A percentile compares a stretch with the other conserved stretches of the same genome.
Evolutionary conservation across 2,888 invertebrate species (phyloP).

Genomic region (Spicauda simplicius): DNA sequence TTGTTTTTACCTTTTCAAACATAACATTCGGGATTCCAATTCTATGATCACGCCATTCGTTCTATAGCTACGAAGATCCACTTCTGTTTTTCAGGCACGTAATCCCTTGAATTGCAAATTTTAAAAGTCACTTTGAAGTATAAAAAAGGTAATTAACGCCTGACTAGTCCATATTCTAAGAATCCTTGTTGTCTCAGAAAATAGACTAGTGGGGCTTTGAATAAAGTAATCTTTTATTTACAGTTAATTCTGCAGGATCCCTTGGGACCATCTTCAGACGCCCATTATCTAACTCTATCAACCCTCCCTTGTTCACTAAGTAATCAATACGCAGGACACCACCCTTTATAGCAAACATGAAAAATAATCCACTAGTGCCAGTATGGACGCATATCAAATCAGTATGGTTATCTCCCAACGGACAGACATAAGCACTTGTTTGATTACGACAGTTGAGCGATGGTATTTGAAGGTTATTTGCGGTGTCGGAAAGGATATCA

Average conservation of each 20-base stretch:
- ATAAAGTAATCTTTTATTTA: background rate
- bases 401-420: background rate
- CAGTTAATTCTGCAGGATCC: background rate
- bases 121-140: no score
- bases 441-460: background rate
- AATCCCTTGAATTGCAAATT: no score
- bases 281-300: background rate
- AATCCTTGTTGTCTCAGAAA: no score
- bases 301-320: background rate
- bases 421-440: background rate
- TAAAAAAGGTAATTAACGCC: no score
- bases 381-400: slow-evolving; percentile 15
- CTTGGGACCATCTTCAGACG: background rate
- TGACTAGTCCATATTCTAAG: no score
- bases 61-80: no score
- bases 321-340: background rate
- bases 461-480: background rate
- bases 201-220: background rate
- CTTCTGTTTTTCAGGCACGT: no score
- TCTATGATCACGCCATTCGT: no score
- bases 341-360: slow-evolving; percentile 3
- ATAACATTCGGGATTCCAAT: no score
- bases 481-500: no score
- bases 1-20: no score
- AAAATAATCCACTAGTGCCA: slow-evolving; percentile 13